These are phyloP conservation scores for Anser brachyrhynchus DNA, from an alignment of 2,113 vertebrate genomes.

Conservation along the genomic window DNA sequence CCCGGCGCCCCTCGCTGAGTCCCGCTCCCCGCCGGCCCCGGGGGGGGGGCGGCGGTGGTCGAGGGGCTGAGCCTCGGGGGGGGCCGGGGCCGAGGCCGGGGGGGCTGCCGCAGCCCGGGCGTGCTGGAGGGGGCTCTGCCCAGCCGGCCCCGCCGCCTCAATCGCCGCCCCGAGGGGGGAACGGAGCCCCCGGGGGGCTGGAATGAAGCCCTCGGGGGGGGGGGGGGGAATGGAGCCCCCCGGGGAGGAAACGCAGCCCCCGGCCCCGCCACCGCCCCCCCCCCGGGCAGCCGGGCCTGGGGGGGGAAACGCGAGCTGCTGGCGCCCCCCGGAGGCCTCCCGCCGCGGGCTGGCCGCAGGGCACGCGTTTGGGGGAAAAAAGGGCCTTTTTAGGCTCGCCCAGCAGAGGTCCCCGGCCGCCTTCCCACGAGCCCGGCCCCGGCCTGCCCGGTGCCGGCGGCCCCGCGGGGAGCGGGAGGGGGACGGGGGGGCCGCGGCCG, in stretches of 20 bases:
- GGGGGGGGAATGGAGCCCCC: too few species aligned
- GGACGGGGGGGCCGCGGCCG: too few species aligned
- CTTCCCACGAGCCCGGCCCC: neutral
- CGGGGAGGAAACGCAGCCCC: too few species aligned
- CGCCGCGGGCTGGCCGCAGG: neutral
- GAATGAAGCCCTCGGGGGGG: too few species aligned
- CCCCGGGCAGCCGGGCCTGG: accelerated
- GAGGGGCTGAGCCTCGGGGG: neutral
- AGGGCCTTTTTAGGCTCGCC: neutral
- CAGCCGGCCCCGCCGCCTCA: too few species aligned
- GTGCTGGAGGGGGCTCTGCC: too few species aligned
- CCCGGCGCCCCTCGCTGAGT: neutral
- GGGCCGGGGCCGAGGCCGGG: neutral
- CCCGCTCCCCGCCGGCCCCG: neutral
- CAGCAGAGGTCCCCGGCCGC: conserved; percentile 44
- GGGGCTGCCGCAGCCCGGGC: too few species aligned
- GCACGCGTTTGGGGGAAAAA: neutral
- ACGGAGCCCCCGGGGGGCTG: too few species aligned
- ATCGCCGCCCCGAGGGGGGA: too few species aligned
- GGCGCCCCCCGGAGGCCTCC: conserved; percentile 27
- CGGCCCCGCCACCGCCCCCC: neutral
- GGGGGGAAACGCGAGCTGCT: neutral
- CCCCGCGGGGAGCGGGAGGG: too few species aligned
- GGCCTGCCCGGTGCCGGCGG: too few species aligned
- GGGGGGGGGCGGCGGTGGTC: too few species aligned